Evolutionary conservation across 2,113 vertebrate genomes (phyloP).

Genomic region (Globicephala melas): DNA sequence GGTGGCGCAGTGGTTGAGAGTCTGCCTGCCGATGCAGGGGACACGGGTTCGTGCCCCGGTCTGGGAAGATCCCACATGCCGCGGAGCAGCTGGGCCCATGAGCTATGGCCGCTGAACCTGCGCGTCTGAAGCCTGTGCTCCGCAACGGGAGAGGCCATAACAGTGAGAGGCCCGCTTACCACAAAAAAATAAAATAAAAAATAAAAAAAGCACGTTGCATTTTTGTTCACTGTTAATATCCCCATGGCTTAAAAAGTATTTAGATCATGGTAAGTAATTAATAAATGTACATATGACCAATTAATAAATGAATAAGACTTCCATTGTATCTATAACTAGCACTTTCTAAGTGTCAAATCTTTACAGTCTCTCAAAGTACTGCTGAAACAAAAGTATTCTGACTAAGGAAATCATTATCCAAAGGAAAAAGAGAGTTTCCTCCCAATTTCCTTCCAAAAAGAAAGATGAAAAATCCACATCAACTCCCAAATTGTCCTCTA

Average conservation of each 20-base stretch:
- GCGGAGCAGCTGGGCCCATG: no score
- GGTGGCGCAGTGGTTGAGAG: no score
- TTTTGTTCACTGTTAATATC: not conserved
- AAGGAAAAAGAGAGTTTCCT: not conserved
- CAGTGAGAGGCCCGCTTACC: no score
- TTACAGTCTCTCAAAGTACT: not conserved
- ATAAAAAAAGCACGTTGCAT: fast-evolving
- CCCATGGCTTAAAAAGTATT: not conserved
- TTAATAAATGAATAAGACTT: not conserved
- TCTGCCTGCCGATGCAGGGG: no score
- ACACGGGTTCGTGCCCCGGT: no score
- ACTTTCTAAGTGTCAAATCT: not conserved
- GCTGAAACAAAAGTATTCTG: not conserved
- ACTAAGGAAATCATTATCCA: not conserved
- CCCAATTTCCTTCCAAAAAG: not conserved
- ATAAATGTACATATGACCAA: not conserved
- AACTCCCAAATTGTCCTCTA: not conserved
- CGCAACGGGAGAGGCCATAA: no score
- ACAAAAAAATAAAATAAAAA: no score
- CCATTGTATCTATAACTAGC: not conserved
- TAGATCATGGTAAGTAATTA: not conserved
- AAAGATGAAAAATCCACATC: not conserved
- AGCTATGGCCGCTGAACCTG: no score
- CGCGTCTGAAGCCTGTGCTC: no score
- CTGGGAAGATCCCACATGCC: no score